Conservation (phyloP, 1,140 invertebrate species). For the Globodera ellingtonae region DNA sequence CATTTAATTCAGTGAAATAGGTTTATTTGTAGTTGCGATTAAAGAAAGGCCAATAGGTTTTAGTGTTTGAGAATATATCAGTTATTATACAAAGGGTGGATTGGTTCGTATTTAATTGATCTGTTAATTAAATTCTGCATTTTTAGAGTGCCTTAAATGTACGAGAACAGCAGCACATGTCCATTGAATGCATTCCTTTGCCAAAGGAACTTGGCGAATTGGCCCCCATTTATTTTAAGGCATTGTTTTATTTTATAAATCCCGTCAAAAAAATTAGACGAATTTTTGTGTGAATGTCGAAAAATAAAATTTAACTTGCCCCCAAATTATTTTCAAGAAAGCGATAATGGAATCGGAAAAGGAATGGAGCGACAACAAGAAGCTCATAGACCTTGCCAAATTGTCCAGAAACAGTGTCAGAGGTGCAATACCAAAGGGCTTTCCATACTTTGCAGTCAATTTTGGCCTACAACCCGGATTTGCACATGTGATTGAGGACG, state of each 20-base stretch:
- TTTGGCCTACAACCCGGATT: slow-evolving; percentile 85
- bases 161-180: slow-evolving; percentile 80
- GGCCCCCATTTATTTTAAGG: slow-evolving; percentile 91
- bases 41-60: too few species aligned
- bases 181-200: slow-evolving; percentile 84
- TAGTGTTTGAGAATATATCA: too few species aligned
- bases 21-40: too few species aligned
- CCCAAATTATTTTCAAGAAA: slow-evolving; percentile 71
- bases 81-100: too few species aligned
- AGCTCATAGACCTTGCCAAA: slow-evolving; percentile 80
- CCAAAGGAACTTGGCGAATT: slow-evolving; percentile 78
- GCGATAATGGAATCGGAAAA: slow-evolving; percentile 80
- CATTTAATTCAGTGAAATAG: neutral
- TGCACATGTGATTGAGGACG: slow-evolving; percentile 94
- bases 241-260: slow-evolving; percentile 3
- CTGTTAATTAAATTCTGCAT: neutral
- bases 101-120: neutral
- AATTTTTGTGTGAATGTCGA: too few species aligned
- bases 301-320: neutral
- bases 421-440: slow-evolving; percentile 79
- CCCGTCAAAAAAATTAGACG: too few species aligned
- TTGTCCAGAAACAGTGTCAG: slow-evolving; percentile 19
- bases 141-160: slow-evolving; percentile 74
- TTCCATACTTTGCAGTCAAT: slow-evolving; percentile 89
- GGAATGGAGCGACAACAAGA: slow-evolving; percentile 90